Conservation (phyloP, 1,140 invertebrate genomes). For the Leptinotarsa defecta region DNA sequence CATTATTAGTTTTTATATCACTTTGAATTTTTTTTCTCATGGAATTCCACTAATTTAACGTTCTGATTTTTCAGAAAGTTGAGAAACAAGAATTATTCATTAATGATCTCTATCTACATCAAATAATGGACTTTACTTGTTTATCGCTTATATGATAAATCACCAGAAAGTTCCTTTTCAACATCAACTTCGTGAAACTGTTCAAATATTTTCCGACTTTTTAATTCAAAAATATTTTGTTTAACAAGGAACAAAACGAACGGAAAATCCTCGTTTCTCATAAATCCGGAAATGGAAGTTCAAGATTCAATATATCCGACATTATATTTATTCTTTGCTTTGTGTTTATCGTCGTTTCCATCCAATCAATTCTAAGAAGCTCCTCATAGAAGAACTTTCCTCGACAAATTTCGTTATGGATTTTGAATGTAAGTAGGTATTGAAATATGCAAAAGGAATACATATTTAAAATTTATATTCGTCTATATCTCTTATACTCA, state of each 20-base stretch:
- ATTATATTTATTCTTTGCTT: slow-evolving; percentile 1
- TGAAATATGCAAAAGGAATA: too few species aligned
- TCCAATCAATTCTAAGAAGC: background rate
- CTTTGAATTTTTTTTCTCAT: too few species aligned
- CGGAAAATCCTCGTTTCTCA: slow-evolving; percentile 2
- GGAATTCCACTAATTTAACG: too few species aligned
- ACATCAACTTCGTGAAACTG: background rate
- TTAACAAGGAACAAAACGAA: background rate
- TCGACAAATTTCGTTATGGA: background rate
- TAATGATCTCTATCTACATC: too few species aligned
- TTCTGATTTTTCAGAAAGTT: too few species aligned
- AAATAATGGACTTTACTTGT: too few species aligned
- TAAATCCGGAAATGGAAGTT: slow-evolving; percentile 8
- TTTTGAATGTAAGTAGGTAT: background rate
- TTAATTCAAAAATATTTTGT: background rate
- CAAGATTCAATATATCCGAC: background rate
- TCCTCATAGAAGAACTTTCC: background rate
- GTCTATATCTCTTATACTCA: too few species aligned
- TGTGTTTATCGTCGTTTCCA: background rate
- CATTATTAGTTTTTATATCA: too few species aligned
- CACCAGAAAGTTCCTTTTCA: background rate
- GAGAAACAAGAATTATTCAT: too few species aligned
- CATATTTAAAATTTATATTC: too few species aligned
- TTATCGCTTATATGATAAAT: background rate
- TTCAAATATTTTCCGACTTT: background rate